Conservation (phyloP, 2,113 vertebrate genomes). For the Pantherophis guttatus region DNA sequence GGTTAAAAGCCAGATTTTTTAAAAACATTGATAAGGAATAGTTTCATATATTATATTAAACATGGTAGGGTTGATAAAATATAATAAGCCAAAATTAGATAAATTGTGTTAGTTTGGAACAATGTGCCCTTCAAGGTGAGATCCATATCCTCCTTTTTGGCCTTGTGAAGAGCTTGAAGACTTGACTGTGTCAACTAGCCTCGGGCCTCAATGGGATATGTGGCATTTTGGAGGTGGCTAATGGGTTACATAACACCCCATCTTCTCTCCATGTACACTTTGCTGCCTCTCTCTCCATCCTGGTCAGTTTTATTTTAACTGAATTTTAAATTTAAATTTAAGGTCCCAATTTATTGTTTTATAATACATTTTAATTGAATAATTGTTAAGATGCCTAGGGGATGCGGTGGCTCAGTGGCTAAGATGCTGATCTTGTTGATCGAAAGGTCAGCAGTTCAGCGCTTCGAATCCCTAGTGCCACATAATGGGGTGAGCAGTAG, state of each 20-base stretch:
- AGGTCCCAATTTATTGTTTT: not conserved
- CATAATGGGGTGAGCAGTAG: no score
- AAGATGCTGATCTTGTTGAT: no score
- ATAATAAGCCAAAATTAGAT: not conserved
- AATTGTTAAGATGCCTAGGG: not conserved
- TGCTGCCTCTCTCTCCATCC: not conserved
- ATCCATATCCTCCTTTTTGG: not conserved
- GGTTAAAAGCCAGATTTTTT: not conserved
- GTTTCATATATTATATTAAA: not conserved
- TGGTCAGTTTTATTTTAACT: not conserved
- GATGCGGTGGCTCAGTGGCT: no score
- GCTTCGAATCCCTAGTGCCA: no score
- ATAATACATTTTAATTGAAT: not conserved
- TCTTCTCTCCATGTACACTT: not conserved
- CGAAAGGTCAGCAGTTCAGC: no score
- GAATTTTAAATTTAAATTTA: not conserved
- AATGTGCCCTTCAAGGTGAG: not conserved
- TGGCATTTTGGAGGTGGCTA: not conserved
- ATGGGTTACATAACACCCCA: not conserved
- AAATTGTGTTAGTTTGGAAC: not conserved
- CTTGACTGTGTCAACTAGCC: not conserved
- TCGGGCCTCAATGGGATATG: not conserved
- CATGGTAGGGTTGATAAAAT: not conserved
- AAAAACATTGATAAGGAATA: not conserved
- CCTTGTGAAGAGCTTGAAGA: not conserved